phyloP scores from a whole-genome alignment of 2,888 invertebrate genomes.

The Lycaena phlaeas region DNA sequence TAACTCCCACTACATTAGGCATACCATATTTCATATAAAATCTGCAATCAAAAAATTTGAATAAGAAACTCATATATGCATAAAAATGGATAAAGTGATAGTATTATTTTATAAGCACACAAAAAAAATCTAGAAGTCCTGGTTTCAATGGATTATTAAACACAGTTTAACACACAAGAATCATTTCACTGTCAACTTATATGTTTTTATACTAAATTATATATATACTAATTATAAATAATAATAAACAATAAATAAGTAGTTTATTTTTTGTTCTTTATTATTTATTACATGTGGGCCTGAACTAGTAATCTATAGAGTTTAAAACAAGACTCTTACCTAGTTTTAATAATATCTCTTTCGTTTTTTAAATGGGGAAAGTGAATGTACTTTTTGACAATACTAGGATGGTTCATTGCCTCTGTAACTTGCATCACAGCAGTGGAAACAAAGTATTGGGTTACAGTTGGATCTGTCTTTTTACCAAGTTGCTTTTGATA shows the following conservation, averaged over 20 bases:
- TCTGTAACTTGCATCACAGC: slow-evolving; percentile 56
- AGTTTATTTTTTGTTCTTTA: no score
- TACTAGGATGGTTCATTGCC: slow-evolving; percentile 50
- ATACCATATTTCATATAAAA: slow-evolving; percentile 62
- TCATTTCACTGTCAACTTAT: no score
- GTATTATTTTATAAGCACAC: no score
- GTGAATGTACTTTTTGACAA: slow-evolving; percentile 59
- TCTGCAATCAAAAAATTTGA: slow-evolving; percentile 26
- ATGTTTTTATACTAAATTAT: no score
- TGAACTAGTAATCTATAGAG: no score
- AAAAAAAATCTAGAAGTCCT: no score
- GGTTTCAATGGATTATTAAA: no score
- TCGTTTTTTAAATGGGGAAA: slow-evolving; percentile 57
- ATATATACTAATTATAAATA: no score
- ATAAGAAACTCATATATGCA: slow-evolving; percentile 9
- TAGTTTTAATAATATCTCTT: slow-evolving; percentile 50
- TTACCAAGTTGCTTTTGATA: slow-evolving; percentile 53
- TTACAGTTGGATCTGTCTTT: slow-evolving; percentile 48
- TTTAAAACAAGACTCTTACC: slow-evolving; percentile 26
- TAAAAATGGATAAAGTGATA: no score
- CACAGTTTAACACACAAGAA: no score
- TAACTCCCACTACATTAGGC: slow-evolving; percentile 54
- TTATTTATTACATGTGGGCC: no score
- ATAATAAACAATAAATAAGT: no score
- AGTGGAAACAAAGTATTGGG: slow-evolving; percentile 52